Conservation (phyloP, 1,140 invertebrate genomes). For the Drosophila subobscura region DNA sequence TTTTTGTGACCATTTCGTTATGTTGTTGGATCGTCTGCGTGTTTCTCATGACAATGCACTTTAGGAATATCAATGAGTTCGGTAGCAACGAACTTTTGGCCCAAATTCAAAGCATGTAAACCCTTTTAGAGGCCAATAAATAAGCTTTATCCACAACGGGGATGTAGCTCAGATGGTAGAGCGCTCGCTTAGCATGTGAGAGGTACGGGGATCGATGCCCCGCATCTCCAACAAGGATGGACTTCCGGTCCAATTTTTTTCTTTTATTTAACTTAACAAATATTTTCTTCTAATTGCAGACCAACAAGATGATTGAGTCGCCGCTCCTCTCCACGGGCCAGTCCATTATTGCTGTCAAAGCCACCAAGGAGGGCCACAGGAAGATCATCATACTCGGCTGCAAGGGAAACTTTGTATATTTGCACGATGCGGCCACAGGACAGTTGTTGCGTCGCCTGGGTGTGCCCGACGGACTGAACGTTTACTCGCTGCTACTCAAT, state of each 20-base stretch:
- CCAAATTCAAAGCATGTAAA: constrained; percentile 24
- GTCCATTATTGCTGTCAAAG: constrained; percentile 87
- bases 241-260: background rate
- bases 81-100: background rate
- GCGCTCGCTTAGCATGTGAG: constrained; percentile 93
- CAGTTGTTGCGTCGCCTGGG: constrained; percentile 86
- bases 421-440: constrained; percentile 87
- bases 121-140: constrained; percentile 34
- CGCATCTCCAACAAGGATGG: constrained; percentile 85
- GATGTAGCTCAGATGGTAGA: constrained; percentile 92
- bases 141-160: constrained; percentile 40
- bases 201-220: constrained; percentile 92
- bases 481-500: constrained; percentile 87
- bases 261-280: background rate
- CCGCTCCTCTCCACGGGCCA: constrained; percentile 62
- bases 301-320: constrained; percentile 53
- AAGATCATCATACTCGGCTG: constrained; percentile 88
- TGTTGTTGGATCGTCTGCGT: background rate
- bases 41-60: constrained; percentile 58
- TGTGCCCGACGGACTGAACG: constrained; percentile 86
- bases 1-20: constrained; percentile 11
- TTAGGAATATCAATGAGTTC: constrained; percentile 31
- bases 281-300: constrained; percentile 34
- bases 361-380: constrained; percentile 87
- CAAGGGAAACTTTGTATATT: constrained; percentile 86